phyloP scores from a whole-genome alignment of 2,113 vertebrate genomes.

The Pseudopipra pipra region DNA sequence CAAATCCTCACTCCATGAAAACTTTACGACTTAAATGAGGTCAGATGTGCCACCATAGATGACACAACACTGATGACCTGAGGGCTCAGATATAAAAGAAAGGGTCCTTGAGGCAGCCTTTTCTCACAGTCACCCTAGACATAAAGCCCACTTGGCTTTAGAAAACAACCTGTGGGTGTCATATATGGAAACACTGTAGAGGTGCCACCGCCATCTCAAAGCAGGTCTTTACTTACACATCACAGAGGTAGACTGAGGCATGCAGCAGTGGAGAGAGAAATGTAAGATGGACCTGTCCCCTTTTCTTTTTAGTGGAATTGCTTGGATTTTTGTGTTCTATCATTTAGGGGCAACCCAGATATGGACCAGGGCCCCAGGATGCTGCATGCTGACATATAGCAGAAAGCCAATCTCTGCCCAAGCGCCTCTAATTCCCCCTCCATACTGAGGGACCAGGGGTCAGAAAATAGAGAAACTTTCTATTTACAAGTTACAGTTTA shows the following conservation, averaged over 20 bases:
- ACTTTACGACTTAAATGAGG: not conserved
- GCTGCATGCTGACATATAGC: not conserved
- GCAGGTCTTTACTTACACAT: not conserved
- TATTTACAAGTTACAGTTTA: not conserved
- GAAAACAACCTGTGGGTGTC: not conserved
- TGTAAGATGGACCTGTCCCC: rapidly evolving
- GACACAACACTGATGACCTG: not conserved
- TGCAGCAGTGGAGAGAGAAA: not conserved
- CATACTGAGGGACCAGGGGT: not conserved
- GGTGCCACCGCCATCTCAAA: not conserved
- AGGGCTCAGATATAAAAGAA: not conserved
- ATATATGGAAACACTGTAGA: not conserved
- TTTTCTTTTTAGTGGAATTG: not conserved
- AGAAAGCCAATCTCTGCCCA: not conserved
- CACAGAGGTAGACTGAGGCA: not conserved
- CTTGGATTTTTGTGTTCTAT: not conserved
- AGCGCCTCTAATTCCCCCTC: not conserved
- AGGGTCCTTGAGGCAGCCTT: not conserved
- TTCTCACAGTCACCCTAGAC: not conserved
- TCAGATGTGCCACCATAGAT: not conserved
- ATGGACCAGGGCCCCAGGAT: rapidly evolving
- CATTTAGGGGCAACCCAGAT: not conserved
- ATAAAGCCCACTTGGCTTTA: not conserved
- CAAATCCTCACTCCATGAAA: not conserved
- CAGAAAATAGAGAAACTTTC: not conserved